phyloP scores from a whole-genome alignment of 2,113 vertebrate genomes.

The Zeus faber region DNA sequence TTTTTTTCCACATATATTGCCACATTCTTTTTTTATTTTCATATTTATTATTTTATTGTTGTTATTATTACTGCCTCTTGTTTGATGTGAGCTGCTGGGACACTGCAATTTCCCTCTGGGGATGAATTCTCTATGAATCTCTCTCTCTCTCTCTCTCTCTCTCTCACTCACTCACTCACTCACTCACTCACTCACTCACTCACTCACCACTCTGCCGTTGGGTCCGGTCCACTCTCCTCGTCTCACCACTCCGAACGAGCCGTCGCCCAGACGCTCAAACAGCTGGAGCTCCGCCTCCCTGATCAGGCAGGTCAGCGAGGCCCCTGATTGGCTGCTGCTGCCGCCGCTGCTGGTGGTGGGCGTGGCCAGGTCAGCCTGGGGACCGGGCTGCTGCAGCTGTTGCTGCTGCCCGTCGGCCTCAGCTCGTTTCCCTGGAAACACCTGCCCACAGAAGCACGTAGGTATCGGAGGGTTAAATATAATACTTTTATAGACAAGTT shows the following conservation, averaged over 20 bases:
- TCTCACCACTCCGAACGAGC: slow-evolving; percentile 92
- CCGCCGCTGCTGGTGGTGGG: slow-evolving; percentile 42
- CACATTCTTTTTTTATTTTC: too few species aligned
- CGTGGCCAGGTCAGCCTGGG: slow-evolving; percentile 56
- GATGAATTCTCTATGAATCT: too few species aligned
- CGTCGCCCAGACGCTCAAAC: slow-evolving; percentile 91
- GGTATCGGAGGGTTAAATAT: too few species aligned
- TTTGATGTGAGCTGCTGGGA: too few species aligned
- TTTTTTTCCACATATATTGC: too few species aligned
- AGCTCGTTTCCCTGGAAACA: slow-evolving; percentile 91
- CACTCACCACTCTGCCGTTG: slow-evolving; percentile 85
- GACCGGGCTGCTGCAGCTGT: slow-evolving; percentile 72
- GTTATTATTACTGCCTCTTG: too few species aligned
- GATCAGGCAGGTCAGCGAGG: slow-evolving; percentile 92
- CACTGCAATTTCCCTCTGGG: too few species aligned
- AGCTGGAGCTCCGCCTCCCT: slow-evolving; percentile 89
- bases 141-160: not conserved
- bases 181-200: slow-evolving; percentile 31
- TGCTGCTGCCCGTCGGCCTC: slow-evolving; percentile 80
- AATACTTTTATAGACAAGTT: too few species aligned
- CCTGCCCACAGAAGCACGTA: slow-evolving; percentile 70
- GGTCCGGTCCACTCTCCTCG: slow-evolving; percentile 92
- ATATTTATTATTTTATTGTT: too few species aligned
- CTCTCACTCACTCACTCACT: slow-evolving; percentile 62
- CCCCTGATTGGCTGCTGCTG: slow-evolving; percentile 53